Evolutionary conservation across 2,797 vertebrate genomes (phyloP).

Genomic region (Hippopotamyrus pictus): DNA sequence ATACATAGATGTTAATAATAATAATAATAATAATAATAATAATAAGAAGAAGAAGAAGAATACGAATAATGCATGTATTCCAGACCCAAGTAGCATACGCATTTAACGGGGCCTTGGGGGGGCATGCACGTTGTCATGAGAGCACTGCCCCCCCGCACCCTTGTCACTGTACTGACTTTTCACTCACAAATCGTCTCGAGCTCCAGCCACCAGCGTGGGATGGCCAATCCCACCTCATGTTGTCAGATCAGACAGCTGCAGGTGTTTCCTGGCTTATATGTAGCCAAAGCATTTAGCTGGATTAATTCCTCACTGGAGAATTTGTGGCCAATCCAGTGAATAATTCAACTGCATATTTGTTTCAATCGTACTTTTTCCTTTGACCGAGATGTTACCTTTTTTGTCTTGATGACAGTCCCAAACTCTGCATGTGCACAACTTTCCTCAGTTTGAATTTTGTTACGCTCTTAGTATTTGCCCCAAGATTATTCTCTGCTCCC

Average conservation of each 20-base stretch:
- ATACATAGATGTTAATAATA: neutral
- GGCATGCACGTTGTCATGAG: neutral
- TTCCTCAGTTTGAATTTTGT: neutral
- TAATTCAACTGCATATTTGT: neutral
- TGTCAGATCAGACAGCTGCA: constrained; percentile 1
- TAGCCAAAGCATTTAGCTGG: neutral
- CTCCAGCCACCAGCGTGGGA: neutral
- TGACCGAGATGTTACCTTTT: neutral
- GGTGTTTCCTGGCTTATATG: neutral
- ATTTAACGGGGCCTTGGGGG: neutral
- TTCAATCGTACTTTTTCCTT: neutral
- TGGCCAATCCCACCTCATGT: neutral
- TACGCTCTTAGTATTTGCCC: neutral
- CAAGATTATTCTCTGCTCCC: neutral
- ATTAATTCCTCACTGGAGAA: neutral
- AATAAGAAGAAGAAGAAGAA: neutral
- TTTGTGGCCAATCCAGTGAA: neutral
- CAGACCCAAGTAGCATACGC: neutral
- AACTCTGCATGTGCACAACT: neutral
- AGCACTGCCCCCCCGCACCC: neutral
- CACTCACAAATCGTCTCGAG: neutral
- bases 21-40: neutral
- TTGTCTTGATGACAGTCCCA: neutral
- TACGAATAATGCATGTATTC: neutral
- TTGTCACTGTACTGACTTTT: neutral